Conservation (phyloP, 2,797 vertebrate genomes). For the Thaleichthys pacificus region DNA sequence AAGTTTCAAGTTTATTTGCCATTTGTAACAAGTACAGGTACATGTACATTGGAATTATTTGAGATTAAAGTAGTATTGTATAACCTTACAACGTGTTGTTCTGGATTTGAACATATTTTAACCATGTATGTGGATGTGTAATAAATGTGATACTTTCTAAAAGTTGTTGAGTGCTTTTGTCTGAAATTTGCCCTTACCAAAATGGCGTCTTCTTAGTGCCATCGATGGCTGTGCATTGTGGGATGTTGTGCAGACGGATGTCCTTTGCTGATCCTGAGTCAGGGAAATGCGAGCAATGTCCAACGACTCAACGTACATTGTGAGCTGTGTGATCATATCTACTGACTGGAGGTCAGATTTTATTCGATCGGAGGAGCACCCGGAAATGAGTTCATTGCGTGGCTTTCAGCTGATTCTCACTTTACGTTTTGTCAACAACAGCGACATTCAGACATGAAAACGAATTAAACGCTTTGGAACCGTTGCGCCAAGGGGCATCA, state of each 20-base stretch:
- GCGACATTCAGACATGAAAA: not conserved
- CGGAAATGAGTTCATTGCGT: conserved; percentile 28
- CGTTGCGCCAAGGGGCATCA: not conserved
- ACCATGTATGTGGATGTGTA: not conserved
- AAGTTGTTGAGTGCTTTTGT: not conserved
- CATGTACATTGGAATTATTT: not conserved
- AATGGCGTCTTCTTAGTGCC: conserved; percentile 30
- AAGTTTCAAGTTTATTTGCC: too few species aligned
- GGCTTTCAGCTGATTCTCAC: conserved; percentile 5
- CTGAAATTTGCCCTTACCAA: conserved; percentile 23
- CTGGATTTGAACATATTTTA: not conserved
- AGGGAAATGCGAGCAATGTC: conserved; percentile 9
- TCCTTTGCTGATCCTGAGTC: conserved; percentile 26
- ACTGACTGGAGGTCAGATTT: conserved; percentile 29
- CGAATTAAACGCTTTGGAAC: not conserved
- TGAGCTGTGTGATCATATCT: not conserved
- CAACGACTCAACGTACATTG: not conserved
- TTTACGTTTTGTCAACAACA: conserved; percentile 30
- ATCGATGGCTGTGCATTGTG: conserved; percentile 37
- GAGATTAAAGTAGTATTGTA: not conserved
- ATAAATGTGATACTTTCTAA: not conserved
- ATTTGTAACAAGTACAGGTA: too few species aligned
- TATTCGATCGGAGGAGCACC: conserved; percentile 2
- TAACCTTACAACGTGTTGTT: not conserved
- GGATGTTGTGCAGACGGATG: conserved; percentile 15